Evolutionary conservation across 2,113 vertebrate genomes (phyloP), one percentile per base, ranked within the genome.

Genomic region (Rana temporaria): DNA sequence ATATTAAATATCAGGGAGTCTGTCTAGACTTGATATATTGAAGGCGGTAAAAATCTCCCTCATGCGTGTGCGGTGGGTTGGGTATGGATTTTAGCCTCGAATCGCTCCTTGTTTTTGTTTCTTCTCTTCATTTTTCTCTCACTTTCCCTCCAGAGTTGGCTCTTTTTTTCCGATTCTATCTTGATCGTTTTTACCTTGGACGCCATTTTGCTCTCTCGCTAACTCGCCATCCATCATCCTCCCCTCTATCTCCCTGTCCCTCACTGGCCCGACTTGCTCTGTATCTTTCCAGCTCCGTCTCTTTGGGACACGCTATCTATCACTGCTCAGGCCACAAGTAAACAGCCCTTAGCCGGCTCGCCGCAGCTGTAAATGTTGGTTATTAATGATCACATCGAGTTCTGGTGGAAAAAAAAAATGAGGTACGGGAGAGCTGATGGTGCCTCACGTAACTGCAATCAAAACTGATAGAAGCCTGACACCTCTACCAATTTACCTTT

Each of bases 311-410:
- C 26, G 34, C 72, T 16, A 83, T 83, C 72, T 76, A 76, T 83
- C 81, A 83, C 32, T 32, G 42, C 64, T 59, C 71, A 76, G 81
- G 81, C 75, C 81, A 76, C 81, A 48, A 76, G 63, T 83, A 83
- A 83, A 83, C 71, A 76, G 81, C 81, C 81, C 76, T 83, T 83
- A 83, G 81, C 81, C 42, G 81, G 62, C 72, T 83, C 72, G 55
- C 72, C 17, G 81, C 71, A 20, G 72, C 81, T 75, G 71, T 76
- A 83, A 75, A 75, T 55, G 67, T 67, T 66, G 8, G 71, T 83
- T 83, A 83, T 83, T 83, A 83, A 83, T 83, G 81, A 76, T 76
- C 81, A 52, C 71, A 68, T 83, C 30, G 65, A 68, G 30, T 60
- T 48, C 62, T 83, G n/a, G 63, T 55, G 48, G 19, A 16, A 30